Base-by-base conservation (phyloP, 2,888 invertebrate genomes). In the Malthinus seriepunctatus region DNA sequence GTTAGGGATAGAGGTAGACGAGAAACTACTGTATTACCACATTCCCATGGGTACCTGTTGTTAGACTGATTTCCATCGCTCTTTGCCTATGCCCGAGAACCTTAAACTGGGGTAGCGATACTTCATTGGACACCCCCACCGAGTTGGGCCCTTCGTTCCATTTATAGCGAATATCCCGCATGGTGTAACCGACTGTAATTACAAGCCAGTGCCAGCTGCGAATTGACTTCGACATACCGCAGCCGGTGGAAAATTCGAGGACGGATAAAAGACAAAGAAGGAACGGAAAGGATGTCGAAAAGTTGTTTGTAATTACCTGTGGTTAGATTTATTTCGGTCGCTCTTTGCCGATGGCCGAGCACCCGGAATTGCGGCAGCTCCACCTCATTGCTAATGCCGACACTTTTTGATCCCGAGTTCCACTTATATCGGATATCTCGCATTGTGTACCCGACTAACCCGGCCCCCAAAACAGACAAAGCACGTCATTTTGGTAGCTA, bases 21-120 rank as follows among this genome's bases (percentile, higher is more conserved):
- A 51, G 48, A 58, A 56, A 52, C 55, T 60, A 57, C 54, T 51
- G 60, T 66, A 69, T 70, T 71, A 61, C 61, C 61, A 57, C 51
- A 51, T 61, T 56, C 57, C 61, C 68, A 78, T 78, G 81, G 82
- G 81, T 92, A 95, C 95, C 95, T 90, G 95, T 95, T 81, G 94
- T 94, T 79, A 95, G 91, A 83, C 93, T 92, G 86, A 95, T 94
- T 85, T 94, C 94, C 91, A 93, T 93, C 78, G 91, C 93, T 79
- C 93, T 91, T 85, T 95, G 95, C 76, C 93, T 91, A 86, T 95
- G 94, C 78, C 95, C 95, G 83, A 95, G 90, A 82, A 95, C 95
- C 88, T 95, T 93, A 90, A 96, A 96, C 86, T 96, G 95, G 82
- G 96, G 95, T 81, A 96, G 89, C 78, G 94, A 93, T 83, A 95